Conservation (phyloP, 2,888 invertebrate species). For the Watsonalla cultraria region DNA sequence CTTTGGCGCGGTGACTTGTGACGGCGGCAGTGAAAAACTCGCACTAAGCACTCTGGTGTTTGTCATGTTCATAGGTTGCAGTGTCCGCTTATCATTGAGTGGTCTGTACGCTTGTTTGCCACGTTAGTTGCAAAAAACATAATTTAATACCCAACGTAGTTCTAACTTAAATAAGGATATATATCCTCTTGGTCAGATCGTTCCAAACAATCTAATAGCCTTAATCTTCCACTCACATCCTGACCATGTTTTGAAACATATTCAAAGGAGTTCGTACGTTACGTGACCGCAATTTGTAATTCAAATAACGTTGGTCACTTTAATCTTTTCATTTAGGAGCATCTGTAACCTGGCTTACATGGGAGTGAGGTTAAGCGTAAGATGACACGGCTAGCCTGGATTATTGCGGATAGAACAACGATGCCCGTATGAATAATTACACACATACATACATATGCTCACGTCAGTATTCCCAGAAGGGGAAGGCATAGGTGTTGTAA, state of each 20-base stretch:
- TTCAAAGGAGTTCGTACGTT: conserved; percentile 15
- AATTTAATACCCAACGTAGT: no score
- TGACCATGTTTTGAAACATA: neutral
- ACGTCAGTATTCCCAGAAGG: no score
- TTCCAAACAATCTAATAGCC: neutral
- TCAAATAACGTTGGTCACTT: conserved; percentile 47
- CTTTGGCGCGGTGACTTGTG: no score
- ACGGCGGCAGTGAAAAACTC: no score
- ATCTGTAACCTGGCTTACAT: conserved; percentile 12
- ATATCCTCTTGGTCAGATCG: neutral
- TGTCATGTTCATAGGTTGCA: no score
- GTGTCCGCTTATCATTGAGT: no score
- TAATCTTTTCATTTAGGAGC: conserved; percentile 61
- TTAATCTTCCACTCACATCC: neutral
- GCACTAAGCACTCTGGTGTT: no score
- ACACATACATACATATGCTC: no score
- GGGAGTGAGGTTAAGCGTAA: conserved; percentile 23
- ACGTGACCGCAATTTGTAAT: conserved; percentile 44
- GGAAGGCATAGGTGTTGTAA: no score
- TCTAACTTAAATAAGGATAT: neutral
- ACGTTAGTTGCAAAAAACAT: no score
- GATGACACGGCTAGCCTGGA: conserved; percentile 41
- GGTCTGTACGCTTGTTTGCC: no score
- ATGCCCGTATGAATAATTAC: neutral
- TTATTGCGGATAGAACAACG: conserved; percentile 30